These are phyloP conservation scores for Myripristis murdjan DNA, from an alignment of 2,797 vertebrate species.

Conservation along the genomic window DNA sequence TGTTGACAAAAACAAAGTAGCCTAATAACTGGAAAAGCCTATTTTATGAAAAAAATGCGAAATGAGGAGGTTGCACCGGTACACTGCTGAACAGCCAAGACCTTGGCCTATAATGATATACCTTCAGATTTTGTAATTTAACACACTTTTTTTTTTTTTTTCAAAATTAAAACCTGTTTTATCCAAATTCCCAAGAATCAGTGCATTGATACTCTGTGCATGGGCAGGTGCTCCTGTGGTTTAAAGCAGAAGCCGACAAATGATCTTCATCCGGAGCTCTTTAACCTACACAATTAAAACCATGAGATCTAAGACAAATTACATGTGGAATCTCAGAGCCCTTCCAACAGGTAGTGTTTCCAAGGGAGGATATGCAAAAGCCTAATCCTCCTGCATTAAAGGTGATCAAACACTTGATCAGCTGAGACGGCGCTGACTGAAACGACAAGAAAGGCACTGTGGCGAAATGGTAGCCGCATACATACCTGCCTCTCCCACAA, in stretches of 20 bases:
- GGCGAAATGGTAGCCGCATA: background rate
- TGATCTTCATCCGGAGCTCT: background rate
- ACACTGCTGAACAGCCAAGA: no score
- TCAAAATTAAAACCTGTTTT: no score
- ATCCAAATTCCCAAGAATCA: no score
- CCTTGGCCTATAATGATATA: no score
- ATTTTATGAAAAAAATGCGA: no score
- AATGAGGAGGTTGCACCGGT: no score
- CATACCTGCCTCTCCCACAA: slow-evolving; percentile 96
- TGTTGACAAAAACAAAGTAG: no score
- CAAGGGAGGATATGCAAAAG: background rate
- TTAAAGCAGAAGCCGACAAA: background rate
- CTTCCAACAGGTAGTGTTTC: slow-evolving; percentile 5
- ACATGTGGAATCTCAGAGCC: slow-evolving; percentile 1
- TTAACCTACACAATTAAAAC: slow-evolving; percentile 1
- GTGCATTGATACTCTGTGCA: no score
- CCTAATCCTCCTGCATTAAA: background rate
- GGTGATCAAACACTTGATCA: background rate
- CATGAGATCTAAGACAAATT: slow-evolving; percentile 4
- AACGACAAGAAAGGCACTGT: slow-evolving; percentile 6
- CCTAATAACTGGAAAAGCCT: no score
- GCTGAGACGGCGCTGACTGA: background rate
- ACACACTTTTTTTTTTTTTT: no score
- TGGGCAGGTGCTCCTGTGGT: background rate
- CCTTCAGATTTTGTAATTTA: no score